These are phyloP conservation scores for Parnassius apollo DNA, from an alignment of 2,888 invertebrate genomes.

Conservation along the genomic window DNA sequence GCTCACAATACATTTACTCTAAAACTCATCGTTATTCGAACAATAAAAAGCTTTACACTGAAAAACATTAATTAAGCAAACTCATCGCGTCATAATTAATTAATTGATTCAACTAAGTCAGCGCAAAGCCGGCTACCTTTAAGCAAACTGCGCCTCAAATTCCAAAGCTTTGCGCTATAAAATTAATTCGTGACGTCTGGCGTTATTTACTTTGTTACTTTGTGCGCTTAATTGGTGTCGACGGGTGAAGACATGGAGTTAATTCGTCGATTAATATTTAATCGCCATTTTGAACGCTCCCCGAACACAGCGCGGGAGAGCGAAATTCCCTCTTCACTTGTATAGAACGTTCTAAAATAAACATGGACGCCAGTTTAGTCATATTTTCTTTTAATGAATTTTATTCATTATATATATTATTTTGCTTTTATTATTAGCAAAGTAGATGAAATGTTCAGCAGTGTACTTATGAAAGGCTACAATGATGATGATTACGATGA, in stretches of 20 bases:
- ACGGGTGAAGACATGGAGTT: conserved; percentile 69
- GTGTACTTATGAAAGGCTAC: no score
- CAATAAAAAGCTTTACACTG: background rate
- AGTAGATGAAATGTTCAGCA: no score
- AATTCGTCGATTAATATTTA: conserved; percentile 79
- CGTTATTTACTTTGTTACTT: conserved; percentile 77
- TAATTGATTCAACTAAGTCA: conserved; percentile 24
- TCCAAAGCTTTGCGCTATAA: conserved; percentile 54
- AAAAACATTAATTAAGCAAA: conserved; percentile 17
- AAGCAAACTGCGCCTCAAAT: conserved; percentile 62
- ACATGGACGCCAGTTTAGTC: conserved; percentile 11
- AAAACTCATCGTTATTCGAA: no score
- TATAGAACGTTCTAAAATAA: conserved; percentile 21
- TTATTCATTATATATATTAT: background rate
- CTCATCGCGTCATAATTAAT: conserved; percentile 14
- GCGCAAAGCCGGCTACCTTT: conserved; percentile 46
- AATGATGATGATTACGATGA: no score
- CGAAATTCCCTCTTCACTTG: conserved; percentile 19
- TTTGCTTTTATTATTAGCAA: no score
- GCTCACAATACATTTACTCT: no score
- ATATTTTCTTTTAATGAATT: conserved; percentile 15
- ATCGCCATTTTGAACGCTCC: conserved; percentile 48
- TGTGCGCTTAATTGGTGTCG: conserved; percentile 78
- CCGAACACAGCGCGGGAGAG: conserved; percentile 23
- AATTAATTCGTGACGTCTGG: conserved; percentile 66